Conservation (phyloP, 2,113 vertebrate species). For the Aspidoscelis tigris region DNA sequence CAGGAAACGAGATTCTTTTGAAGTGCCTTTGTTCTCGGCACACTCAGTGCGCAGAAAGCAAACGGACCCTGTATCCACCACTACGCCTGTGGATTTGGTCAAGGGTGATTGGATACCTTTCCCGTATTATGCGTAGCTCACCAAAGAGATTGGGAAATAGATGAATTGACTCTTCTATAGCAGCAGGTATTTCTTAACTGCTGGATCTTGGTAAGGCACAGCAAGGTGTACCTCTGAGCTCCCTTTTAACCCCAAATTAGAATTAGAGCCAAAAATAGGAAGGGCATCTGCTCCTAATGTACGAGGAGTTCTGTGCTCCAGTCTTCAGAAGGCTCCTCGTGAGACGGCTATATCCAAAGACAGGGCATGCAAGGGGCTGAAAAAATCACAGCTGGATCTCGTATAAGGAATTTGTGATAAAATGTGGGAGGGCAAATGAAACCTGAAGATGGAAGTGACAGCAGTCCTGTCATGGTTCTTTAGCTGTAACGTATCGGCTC, state of each 20-base stretch:
- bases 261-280: constrained; percentile 52
- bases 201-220: constrained; percentile 28
- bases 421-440: neutral
- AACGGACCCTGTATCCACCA: constrained; percentile 30
- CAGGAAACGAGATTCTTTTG: constrained; percentile 3
- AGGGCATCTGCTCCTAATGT: constrained; percentile 31
- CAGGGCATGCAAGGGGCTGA: constrained; percentile 35
- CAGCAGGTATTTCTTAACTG: constrained; percentile 28
- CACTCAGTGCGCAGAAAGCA: neutral
- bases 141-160: constrained; percentile 33
- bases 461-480: neutral
- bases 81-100: neutral
- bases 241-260: constrained; percentile 3
- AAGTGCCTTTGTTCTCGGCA: fast-evolving
- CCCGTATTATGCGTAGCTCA: constrained; percentile 34
- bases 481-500: neutral
- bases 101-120: constrained; percentile 20
- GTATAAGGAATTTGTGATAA: constrained; percentile 1
- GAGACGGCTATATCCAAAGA: constrained; percentile 46
- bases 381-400: constrained; percentile 48
- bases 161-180: constrained; percentile 24
- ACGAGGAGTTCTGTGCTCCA: constrained; percentile 35
- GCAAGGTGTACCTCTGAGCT: constrained; percentile 13
- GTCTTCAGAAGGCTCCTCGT: constrained; percentile 49
- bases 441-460: neutral